These are phyloP conservation scores for Sesamia nonagrioides DNA, from an alignment of 1,140 invertebrate genomes.

Conservation along the genomic window DNA sequence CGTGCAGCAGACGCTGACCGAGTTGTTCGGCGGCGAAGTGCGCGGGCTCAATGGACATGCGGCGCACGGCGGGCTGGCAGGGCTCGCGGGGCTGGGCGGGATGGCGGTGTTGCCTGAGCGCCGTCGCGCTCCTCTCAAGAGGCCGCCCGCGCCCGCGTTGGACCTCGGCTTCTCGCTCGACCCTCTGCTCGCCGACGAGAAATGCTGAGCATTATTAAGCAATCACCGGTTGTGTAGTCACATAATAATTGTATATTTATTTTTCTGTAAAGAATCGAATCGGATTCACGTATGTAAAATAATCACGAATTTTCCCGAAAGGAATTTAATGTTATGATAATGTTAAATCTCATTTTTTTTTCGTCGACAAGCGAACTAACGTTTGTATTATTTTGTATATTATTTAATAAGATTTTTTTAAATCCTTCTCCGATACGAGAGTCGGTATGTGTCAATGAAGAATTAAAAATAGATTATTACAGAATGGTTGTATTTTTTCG, in stretches of 20 bases:
- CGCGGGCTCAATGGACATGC: conserved; percentile 76
- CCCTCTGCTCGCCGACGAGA: conserved; percentile 84
- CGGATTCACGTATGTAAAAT: conserved; percentile 71
- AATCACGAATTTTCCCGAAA: conserved; percentile 75
- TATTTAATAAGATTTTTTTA: conserved; percentile 86
- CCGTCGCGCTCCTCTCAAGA: conserved; percentile 52
- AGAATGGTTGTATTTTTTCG: conserved; percentile 85
- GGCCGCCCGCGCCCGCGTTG: conserved; percentile 62
- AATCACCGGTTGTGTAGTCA: conserved; percentile 82
- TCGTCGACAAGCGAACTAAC: conserved; percentile 76
- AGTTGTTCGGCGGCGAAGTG: conserved; percentile 67
- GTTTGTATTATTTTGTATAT: conserved; percentile 88
- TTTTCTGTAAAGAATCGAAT: conserved; percentile 83
- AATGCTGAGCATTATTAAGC: conserved; percentile 80
- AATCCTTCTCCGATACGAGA: conserved; percentile 70
- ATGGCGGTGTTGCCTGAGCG: conserved; percentile 36
- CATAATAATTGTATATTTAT: conserved; percentile 85
- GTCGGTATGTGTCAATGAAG: conserved; percentile 67
- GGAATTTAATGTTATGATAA: conserved; percentile 76
- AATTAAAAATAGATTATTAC: conserved; percentile 82
- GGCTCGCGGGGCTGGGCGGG: conserved; percentile 60
- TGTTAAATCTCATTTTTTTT: conserved; percentile 79
- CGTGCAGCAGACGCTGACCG: conserved; percentile 74
- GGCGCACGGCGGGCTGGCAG: conserved; percentile 47
- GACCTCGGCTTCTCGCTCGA: conserved; percentile 83